Evolutionary conservation across 2,113 vertebrate genomes (phyloP), one percentile per base, ranked within the genome.

Genomic region (Eleginops maclovinus): DNA sequence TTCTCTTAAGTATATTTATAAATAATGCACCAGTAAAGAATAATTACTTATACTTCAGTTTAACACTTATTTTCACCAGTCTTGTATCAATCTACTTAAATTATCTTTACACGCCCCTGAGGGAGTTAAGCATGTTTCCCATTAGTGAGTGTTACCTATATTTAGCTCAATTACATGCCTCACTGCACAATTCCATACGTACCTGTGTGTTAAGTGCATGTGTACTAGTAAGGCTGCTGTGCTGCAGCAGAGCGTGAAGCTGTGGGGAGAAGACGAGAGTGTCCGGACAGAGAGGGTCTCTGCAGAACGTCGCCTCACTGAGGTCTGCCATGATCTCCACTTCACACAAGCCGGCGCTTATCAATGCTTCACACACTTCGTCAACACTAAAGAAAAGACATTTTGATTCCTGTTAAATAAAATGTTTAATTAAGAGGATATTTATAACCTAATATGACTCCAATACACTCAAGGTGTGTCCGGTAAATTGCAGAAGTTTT

Each of bases 201-300:
- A 97, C 98, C 97, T 99, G 97, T 82, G 96, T 84, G 77, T 97
- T 82, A 15, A 98, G 94, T 62, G 87, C 94, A 58, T 82, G 82
- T 46, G 94, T 90, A 51, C 80, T 77, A 15, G 94, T 87, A 65
- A 98, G 93, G 77, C 92, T 88, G 82, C 83, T 90, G 77, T 88
- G 83, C 69, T 92, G 90, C 70, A 97, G 93, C 69, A 89, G 88
- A 75, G 88, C 88, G 75, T 88, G 93, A 56, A 96, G 91, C 88
- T 84, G 91, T 3, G 90, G 88, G 71, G 96, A 93, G 79, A 99
- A 97, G 90, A 96, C 55, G 13, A 99, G 90, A 0, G 97, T 95
- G 87, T 99, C 94, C 0, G 88, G 71, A 85, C 97, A 98, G 53
- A 97, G 96, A 0, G 92, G 89, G 86, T 99, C 97, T 88, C 91